Evolutionary conservation across 2,797 vertebrate genomes (phyloP), one percentile per base, ranked within the genome.

Genomic region (Steatocranus sp.): DNA sequence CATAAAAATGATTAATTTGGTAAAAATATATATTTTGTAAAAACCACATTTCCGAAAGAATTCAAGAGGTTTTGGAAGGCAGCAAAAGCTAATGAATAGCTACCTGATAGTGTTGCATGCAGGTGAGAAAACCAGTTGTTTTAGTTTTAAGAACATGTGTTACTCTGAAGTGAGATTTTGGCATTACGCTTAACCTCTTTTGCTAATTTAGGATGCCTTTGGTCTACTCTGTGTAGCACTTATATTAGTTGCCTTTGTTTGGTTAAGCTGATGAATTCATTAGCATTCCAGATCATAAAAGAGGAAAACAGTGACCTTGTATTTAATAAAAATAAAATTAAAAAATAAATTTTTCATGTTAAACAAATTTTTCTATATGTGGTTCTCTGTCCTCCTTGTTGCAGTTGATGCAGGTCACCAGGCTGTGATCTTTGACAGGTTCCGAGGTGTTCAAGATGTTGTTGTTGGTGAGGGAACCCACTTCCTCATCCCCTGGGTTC

Each of bases 401-500:
- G 82, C 86, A 99, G 98, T 99, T 90, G 98, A 99, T 4, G 98
- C 98, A 1, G 98, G 98, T 1, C 98, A 99, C 94, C 94, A 94
- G 74, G 98, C 98, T 1, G 98, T 99, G 56, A 99, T 99, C 94
- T 99, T 99, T 15, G 98, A 99, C 95, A 93, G 98, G 3, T 98
- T 99, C 91, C 95, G 96, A 1, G 98, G 98, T 0, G 97, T 99
- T 3, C 98, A 99, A 88, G 97, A 99, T 1, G 5, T 14, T 0
- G 98, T 98, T 61, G 96, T 97, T 4, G 97, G 97, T 4, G 98
- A 99, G 91, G 98, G 98, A 1, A 99, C 98, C 43, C 98, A 99
- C 87, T 99, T 99, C 79, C 95, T 99, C 66, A 98, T 99, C 91
- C 98, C 98, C 11, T 99, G 98, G 98, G 97, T 99, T 9, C 98